phyloP scores from a whole-genome alignment of 92 coral and sea anemone genomes.

The Virgularia gustaviana region DNA sequence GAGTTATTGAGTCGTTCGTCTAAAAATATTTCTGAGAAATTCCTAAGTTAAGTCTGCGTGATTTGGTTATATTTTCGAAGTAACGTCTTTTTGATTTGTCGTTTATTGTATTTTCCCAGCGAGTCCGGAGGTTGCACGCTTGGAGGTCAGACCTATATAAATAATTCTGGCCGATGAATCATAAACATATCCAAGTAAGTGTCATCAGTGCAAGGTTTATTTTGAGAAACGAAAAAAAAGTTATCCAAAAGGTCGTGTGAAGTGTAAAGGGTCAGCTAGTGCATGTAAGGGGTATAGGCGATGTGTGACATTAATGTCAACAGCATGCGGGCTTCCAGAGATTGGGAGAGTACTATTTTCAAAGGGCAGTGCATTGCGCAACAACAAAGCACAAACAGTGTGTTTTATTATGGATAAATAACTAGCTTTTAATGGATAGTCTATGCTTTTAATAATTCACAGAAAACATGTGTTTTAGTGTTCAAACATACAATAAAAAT shows the following conservation, averaged over 20 bases:
- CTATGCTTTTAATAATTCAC: too few relatives aligned
- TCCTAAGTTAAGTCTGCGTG: too few relatives aligned
- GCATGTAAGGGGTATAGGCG: not conserved
- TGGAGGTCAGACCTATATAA: slow-evolving; percentile 28
- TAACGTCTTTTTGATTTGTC: too few relatives aligned
- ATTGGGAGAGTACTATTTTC: too few relatives aligned
- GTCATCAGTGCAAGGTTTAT: not conserved
- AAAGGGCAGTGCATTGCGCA: not conserved
- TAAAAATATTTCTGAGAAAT: too few relatives aligned
- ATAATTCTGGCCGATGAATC: slow-evolving; percentile 23
- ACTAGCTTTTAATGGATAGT: not conserved
- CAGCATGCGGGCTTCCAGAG: not conserved
- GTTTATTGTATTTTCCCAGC: slow-evolving; percentile 1
- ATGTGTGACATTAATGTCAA: not conserved
- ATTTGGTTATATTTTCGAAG: too few relatives aligned
- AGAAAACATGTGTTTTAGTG: too few relatives aligned
- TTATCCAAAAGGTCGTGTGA: not conserved
- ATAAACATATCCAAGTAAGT: not conserved
- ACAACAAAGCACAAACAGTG: not conserved
- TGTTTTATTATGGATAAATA: not conserved
- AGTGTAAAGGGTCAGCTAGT: not conserved
- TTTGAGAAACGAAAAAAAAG: not conserved
- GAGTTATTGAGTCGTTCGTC: too few relatives aligned
- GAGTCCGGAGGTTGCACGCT: slow-evolving; percentile 18
- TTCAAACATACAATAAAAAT: too few relatives aligned